Evolutionary conservation across 1,140 invertebrate species (phyloP).

Genomic region (Drosophila tsacasi): DNA sequence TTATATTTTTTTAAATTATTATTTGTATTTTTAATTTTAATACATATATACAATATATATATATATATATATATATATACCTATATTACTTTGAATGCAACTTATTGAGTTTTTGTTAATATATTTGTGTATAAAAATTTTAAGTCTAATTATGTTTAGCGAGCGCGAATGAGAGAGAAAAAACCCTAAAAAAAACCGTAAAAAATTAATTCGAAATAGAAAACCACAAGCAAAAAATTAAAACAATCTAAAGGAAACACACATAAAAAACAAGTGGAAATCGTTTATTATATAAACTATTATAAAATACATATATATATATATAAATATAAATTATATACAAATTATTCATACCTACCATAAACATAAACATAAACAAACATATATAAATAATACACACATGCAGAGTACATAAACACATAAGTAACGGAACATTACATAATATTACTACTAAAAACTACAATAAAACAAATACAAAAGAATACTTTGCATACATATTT

Average conservation of each 20-base stretch:
- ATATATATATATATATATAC: neutral
- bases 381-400: conserved; percentile 56
- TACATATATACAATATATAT: conserved; percentile 32
- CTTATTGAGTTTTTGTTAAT: conserved; percentile 77
- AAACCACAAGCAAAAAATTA: conserved; percentile 32
- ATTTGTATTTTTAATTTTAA: conserved; percentile 73
- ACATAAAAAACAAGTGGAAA: conserved; percentile 54
- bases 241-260: conserved; percentile 34
- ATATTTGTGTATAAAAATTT: conserved; percentile 63
- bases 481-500: conserved; percentile 59
- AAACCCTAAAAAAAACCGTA: neutral
- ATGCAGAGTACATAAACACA: conserved; percentile 60
- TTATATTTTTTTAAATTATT: conserved; percentile 80
- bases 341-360: conserved; percentile 57
- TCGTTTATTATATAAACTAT: conserved; percentile 82
- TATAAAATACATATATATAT: conserved; percentile 59
- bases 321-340: conserved; percentile 61
- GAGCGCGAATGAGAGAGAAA: conserved; percentile 20
- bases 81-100: conserved; percentile 62
- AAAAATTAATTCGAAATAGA: conserved; percentile 13
- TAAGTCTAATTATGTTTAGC: conserved; percentile 57
- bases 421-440: conserved; percentile 82
- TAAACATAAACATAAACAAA: conserved; percentile 51
- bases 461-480: conserved; percentile 39
- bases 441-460: conserved; percentile 70